Evolutionary conservation across 2,113 vertebrate genomes (phyloP).

Genomic region (Indicator maculatus): DNA sequence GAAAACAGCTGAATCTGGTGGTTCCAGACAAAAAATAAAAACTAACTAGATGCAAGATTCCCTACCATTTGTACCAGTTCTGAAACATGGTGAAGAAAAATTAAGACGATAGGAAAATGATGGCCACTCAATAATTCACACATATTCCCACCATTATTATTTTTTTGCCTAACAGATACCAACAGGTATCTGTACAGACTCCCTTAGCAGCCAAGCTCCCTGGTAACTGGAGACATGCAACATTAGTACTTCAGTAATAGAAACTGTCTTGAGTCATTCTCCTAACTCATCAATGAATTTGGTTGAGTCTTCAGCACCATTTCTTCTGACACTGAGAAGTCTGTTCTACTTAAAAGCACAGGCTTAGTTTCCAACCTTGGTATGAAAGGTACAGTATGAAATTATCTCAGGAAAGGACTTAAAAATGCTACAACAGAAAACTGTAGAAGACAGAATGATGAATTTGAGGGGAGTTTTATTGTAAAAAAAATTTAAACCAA

Average conservation of each 20-base stretch:
- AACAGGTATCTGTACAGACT: neutral
- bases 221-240: neutral
- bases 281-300: neutral
- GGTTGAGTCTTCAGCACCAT: neutral
- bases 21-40: neutral
- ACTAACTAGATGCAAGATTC: neutral
- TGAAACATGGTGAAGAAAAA: neutral
- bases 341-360: neutral
- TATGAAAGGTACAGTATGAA: neutral
- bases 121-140: neutral
- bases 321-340: neutral
- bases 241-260: neutral
- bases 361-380: neutral
- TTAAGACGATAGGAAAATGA: neutral
- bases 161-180: neutral
- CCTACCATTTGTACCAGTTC: neutral
- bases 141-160: rapidly evolving
- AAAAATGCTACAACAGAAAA: neutral
- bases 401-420: neutral
- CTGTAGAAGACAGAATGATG: neutral
- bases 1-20: neutral
- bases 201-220: neutral
- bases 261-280: neutral
- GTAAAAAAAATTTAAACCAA: neutral
- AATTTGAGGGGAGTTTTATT: neutral